Base-by-base conservation (phyloP, 53 echinoderm and acorn worm species). In the Zoroaster sp. region DNA sequence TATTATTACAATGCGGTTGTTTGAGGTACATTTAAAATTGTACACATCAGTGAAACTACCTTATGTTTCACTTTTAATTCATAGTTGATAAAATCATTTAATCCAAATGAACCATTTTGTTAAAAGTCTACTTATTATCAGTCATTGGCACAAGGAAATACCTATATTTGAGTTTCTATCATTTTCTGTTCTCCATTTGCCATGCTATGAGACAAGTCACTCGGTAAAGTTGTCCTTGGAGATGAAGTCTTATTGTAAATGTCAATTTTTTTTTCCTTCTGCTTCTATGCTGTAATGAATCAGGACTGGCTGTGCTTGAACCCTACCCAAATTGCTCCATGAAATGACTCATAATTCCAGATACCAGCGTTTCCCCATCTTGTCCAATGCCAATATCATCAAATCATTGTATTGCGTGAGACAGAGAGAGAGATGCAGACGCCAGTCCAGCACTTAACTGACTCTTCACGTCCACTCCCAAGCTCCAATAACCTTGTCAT, bases 401-500 rank as follows among this genome's bases (percentile, higher is more conserved):
- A 28, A 66, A 81, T 81, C 81, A 81, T 67, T 67, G 81, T 81
- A 30, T 40, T 80, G 40, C 81, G 42, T 40, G 63, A 28, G 45
- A 4, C 66, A 36, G n/a, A n/a, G 41, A 41, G 23, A 65, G 67
- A 42, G 65, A 33, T 51, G 20, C 42, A 81, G 81, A 81, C 81
- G 81, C 81, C 81, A 67, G 43, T 17, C 81, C 41, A 41, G 37
- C 81, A 81, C 81, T 81, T 81, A 81, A 67, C 81, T 32, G 33
- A 32, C 78, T 78, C 55, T 78, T 23, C 55, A 59, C 17, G 40
- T 81, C 28, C 40, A 38, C 67, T 41, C 81, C 41, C 66, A 5
- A 81, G 67, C 81, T 35, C 81, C 81, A 67, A 66, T 81, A 81
- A 81, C 81, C 81, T 81, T 81, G 81, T 67, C 25, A 81, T 66